These are phyloP conservation scores for Stomatorhinus walkeri DNA, from an alignment of 2,797 vertebrate genomes.

Conservation along the genomic window DNA sequence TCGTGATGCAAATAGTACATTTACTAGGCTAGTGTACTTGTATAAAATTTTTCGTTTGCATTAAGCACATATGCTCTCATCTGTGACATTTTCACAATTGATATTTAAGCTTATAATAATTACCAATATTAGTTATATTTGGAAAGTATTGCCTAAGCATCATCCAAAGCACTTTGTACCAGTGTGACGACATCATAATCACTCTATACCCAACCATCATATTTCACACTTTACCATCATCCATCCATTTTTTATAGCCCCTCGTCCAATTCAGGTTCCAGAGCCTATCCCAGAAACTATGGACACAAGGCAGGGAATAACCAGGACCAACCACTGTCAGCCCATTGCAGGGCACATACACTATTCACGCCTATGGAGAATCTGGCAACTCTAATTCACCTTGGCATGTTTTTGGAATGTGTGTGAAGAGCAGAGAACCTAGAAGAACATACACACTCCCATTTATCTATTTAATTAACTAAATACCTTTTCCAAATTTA, in stretches of 20 bases:
- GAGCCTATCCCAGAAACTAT: background rate
- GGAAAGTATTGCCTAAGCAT: background rate
- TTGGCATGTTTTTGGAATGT: background rate
- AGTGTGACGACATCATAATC: background rate
- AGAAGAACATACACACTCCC: background rate
- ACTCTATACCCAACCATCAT: background rate
- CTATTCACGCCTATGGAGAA: background rate
- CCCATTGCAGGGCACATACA: background rate
- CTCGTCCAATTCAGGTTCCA: background rate
- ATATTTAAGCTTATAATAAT: background rate
- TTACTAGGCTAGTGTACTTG: background rate
- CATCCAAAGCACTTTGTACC: background rate
- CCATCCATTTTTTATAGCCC: background rate
- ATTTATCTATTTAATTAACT: background rate
- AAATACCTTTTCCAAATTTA: background rate
- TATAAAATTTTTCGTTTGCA: background rate
- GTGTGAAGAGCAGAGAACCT: background rate
- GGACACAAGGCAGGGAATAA: background rate
- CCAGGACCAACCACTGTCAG: background rate
- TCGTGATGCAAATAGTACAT: background rate
- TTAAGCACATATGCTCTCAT: background rate
- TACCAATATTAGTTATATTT: background rate
- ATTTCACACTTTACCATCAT: background rate
- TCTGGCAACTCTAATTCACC: background rate
- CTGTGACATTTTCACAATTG: background rate